Evolutionary conservation across 2,888 invertebrate genomes (phyloP).

Genomic region (Hydriomena furcata): DNA sequence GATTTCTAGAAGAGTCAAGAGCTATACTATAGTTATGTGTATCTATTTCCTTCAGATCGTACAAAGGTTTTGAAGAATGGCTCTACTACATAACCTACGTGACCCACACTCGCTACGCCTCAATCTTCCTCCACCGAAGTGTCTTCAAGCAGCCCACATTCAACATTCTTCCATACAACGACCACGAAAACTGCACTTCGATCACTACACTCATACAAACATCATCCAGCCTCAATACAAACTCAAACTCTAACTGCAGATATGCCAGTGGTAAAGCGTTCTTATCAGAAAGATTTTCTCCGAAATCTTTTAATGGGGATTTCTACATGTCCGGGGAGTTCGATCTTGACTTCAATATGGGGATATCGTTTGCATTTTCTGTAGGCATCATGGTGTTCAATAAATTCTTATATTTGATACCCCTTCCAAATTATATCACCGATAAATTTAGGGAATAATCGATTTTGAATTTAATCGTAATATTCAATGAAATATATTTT

Average conservation of each 20-base stretch:
- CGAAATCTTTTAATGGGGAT: conserved; percentile 80
- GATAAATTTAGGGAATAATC: conserved; percentile 91
- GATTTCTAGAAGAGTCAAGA: no score
- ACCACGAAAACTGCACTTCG: conserved; percentile 80
- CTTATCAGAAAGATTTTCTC: conserved; percentile 87
- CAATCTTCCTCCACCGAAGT: conserved; percentile 88
- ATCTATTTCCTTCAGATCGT: conserved; percentile 84
- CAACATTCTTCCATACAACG: conserved; percentile 80
- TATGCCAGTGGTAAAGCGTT: conserved; percentile 89
- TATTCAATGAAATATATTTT: background rate
- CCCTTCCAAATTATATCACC: conserved; percentile 92
- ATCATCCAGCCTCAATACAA: conserved; percentile 69
- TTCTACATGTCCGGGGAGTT: conserved; percentile 84
- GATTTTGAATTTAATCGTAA: background rate
- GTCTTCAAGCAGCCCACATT: conserved; percentile 85
- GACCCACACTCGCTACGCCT: conserved; percentile 91
- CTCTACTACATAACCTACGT: conserved; percentile 90
- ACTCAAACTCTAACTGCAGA: conserved; percentile 85
- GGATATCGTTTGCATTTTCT: conserved; percentile 92
- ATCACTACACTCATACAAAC: conserved; percentile 82
- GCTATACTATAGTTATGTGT: no score
- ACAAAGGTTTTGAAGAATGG: conserved; percentile 91
- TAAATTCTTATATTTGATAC: conserved; percentile 92
- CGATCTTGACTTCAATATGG: conserved; percentile 90
- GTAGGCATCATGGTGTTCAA: conserved; percentile 92